A percentile compares a stretch with the other conserved stretches of the same genome.
Conservation (phyloP, 2,888 invertebrate genomes). For the Drosophila phalerata region DNA sequence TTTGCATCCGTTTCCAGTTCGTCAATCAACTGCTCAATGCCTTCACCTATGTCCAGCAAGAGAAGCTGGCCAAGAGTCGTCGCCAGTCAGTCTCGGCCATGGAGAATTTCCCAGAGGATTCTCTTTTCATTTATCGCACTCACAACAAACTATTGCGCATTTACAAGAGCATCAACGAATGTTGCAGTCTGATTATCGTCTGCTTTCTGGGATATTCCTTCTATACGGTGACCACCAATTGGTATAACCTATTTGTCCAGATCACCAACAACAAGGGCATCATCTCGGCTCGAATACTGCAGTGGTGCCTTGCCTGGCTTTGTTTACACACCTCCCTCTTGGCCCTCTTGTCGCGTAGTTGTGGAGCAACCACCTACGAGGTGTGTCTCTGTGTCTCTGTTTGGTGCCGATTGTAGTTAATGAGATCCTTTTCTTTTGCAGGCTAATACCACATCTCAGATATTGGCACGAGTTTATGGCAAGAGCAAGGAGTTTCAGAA, state of each 20-base stretch:
- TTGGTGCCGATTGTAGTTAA: neutral
- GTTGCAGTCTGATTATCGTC: slow-evolving; percentile 81
- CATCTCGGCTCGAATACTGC: slow-evolving; percentile 71
- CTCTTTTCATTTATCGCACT: slow-evolving; percentile 81
- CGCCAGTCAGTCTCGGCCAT: slow-evolving; percentile 43
- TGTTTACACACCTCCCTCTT: slow-evolving; percentile 73
- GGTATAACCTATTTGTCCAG: slow-evolving; percentile 83
- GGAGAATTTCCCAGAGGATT: slow-evolving; percentile 79
- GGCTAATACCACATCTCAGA: slow-evolving; percentile 84
- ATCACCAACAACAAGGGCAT: slow-evolving; percentile 74
- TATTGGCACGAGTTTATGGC: slow-evolving; percentile 83
- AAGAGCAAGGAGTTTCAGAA: slow-evolving; percentile 83
- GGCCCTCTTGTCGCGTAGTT: slow-evolving; percentile 74
- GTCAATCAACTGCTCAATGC: slow-evolving; percentile 78
- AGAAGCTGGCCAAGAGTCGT: slow-evolving; percentile 20
- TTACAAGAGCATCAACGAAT: slow-evolving; percentile 81
- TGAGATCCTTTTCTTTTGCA: slow-evolving; percentile 45
- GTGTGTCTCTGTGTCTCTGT: slow-evolving; percentile 26
- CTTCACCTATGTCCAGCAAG: slow-evolving; percentile 75
- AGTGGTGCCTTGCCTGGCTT: slow-evolving; percentile 78
- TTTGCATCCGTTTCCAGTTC: slow-evolving; percentile 79
- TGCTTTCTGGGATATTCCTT: slow-evolving; percentile 83
- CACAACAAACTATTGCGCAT: slow-evolving; percentile 82
- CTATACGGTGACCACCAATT: slow-evolving; percentile 83
- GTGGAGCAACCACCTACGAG: slow-evolving; percentile 80